Base-by-base conservation (phyloP, 2,113 vertebrate species). In the Lepus americanus region DNA sequence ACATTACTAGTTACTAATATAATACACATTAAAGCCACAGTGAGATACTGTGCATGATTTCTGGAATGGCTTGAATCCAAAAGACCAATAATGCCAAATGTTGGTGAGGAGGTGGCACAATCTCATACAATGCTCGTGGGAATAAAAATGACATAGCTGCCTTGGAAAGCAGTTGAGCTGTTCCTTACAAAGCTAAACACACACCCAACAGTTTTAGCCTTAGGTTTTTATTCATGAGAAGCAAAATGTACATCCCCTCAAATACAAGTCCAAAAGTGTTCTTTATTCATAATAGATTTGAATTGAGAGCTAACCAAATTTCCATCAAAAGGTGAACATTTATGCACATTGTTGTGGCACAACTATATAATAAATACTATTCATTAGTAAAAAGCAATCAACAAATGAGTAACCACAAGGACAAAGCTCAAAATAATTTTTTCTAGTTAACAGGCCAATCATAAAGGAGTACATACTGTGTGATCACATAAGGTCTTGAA, bases 201-300 rank as follows among this genome's bases (percentile, higher is more conserved):
- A 29, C 7, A 88, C 49, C 9, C 33, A 70, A 27, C 23, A 96
- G 49, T 49, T 33, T 20, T 27, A 61, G 36, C 9, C 13, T 49
- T 87, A 74, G 39, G 20, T n/a, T 49, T 81, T 88, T 92, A 70
- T 22, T 33, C 23, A 6, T 19, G 16, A 31, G 9, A 80, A 61
- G 70, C 39, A 73, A 77, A 93, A 33, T 4, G 63, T 36, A 31
- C 2, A 74, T 70, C 7, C 8, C 13, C 27, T 23, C 9, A 79
- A 72, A 91, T 61, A 17, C 13, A 13, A 78, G 5, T 59, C 49
- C 31, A 13, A 69, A 90, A 49, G 49, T 76, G 9, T 67, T 27
- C 10, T 77, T 96, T 81, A 77, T 70, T 86, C 31, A 22, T 69
- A 67, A 39, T 69, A 59, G 6, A 73, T 95, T 86, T 20, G 92